Evolutionary conservation across 2,113 vertebrate species (phyloP).

Genomic region (Apus apus): DNA sequence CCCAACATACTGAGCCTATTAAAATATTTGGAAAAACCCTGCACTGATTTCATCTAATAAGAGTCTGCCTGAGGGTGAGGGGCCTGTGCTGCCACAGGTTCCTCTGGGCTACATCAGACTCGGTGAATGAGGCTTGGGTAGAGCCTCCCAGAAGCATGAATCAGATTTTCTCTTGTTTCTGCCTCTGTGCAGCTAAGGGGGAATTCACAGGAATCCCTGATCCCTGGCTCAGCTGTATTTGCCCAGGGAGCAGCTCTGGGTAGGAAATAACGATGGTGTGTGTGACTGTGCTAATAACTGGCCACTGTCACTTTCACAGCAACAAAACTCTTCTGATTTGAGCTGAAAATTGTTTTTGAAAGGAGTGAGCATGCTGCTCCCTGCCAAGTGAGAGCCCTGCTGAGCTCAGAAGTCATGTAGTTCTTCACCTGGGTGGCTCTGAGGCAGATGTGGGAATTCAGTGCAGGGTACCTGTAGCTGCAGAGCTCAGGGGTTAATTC

Average conservation of each 20-base stretch:
- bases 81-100: neutral
- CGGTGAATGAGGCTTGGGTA: neutral
- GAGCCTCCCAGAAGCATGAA: neutral
- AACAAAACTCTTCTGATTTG: neutral
- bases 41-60: neutral
- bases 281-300: neutral
- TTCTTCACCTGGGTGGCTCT: neutral
- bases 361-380: rapidly evolving
- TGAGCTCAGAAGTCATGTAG: rapidly evolving
- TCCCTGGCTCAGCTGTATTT: neutral
- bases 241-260: neutral
- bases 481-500: neutral
- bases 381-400: neutral
- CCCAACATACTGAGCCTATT: neutral
- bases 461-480: rapidly evolving
- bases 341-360: neutral
- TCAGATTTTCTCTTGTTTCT: neutral
- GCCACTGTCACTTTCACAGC: neutral
- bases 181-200: neutral
- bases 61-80: neutral
- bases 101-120: rapidly evolving
- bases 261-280: neutral
- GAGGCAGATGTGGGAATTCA: neutral
- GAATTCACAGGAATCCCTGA: neutral
- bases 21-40: neutral